These are phyloP conservation scores for Thamnophis sirtalis DNA, from an alignment of 2,113 vertebrate species.

Conservation along the genomic window DNA sequence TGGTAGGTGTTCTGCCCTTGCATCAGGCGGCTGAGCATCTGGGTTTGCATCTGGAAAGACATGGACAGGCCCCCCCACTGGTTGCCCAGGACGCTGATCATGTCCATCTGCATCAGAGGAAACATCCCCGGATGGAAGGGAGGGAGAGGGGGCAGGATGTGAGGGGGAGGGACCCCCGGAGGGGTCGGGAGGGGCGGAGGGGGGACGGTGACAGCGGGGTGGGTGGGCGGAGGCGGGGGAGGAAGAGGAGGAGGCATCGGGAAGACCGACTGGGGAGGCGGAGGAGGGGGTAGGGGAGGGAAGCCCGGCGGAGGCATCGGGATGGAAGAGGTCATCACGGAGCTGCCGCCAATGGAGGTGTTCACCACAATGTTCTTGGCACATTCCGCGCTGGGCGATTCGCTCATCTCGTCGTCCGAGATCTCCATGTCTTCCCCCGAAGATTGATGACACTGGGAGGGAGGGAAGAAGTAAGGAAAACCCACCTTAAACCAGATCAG, in stretches of 20 bases:
- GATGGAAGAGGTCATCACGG: conserved; percentile 75
- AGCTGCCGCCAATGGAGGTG: conserved; percentile 77
- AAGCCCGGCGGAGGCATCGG: conserved; percentile 81
- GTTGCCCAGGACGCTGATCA: conserved; percentile 84
- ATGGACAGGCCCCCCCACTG: conserved; percentile 93
- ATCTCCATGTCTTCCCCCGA: conserved; percentile 99
- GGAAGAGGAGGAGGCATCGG: conserved; percentile 70
- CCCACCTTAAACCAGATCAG: neutral
- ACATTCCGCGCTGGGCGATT: conserved; percentile 84
- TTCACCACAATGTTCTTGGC: conserved; percentile 90
- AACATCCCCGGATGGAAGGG: conserved; percentile 84
- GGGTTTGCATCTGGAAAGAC: conserved; percentile 99
- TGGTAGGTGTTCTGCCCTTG: conserved; percentile 84
- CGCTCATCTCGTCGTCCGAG: conserved; percentile 92
- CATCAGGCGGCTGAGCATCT: conserved; percentile 97
- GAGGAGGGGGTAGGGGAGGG: conserved; percentile 73
- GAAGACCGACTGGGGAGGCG: conserved; percentile 66
- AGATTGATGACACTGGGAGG: conserved; percentile 82
- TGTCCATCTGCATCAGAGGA: conserved; percentile 89
- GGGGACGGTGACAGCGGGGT: conserved; percentile 63
- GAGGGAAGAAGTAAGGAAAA: conserved; percentile 26
- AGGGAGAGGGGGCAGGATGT: conserved; percentile 79
- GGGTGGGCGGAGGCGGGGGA: conserved; percentile 71
- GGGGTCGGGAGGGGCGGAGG: conserved; percentile 65
- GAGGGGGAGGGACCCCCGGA: conserved; percentile 74